Evolutionary conservation across 2,888 invertebrate species (phyloP).

Genomic region (Cistogaster globosa): DNA sequence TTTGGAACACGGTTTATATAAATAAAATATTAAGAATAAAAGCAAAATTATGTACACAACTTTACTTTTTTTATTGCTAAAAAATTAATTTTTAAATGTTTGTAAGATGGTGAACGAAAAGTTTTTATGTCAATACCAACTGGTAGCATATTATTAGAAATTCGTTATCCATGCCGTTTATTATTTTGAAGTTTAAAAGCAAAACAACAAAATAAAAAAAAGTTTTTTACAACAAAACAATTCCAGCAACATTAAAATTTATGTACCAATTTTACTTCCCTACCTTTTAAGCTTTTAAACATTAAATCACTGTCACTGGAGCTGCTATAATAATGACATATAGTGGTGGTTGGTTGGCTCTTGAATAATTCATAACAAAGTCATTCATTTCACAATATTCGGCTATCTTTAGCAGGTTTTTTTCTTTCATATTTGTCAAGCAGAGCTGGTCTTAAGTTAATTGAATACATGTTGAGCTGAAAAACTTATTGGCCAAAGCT

Average conservation of each 20-base stretch:
- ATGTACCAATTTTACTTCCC: conserved; percentile 14
- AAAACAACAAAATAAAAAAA: neutral
- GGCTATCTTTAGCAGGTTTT: too few species aligned
- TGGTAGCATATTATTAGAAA: too few species aligned
- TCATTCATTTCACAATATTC: too few species aligned
- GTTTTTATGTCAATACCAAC: conserved; percentile 59
- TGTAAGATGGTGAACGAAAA: conserved; percentile 41
- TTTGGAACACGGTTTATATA: too few species aligned
- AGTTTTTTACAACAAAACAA: conserved; percentile 45
- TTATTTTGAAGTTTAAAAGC: neutral
- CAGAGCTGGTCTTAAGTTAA: conserved; percentile 2
- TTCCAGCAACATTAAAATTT: conserved; percentile 61
- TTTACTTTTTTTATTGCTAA: conserved; percentile 11
- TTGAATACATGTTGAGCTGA: neutral
- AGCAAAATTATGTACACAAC: too few species aligned
- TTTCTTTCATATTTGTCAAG: neutral
- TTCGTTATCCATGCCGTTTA: too few species aligned
- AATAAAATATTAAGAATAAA: too few species aligned
- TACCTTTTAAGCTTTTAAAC: conserved; percentile 53
- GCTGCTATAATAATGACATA: conserved; percentile 63
- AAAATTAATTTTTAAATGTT: conserved; percentile 53
- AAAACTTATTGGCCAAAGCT: neutral
- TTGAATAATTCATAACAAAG: conserved; percentile 54
- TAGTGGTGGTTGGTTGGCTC: conserved; percentile 48
- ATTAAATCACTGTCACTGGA: conserved; percentile 66